phyloP scores from a whole-genome alignment of 2,113 vertebrate species.

The Corythoichthys intestinalis region DNA sequence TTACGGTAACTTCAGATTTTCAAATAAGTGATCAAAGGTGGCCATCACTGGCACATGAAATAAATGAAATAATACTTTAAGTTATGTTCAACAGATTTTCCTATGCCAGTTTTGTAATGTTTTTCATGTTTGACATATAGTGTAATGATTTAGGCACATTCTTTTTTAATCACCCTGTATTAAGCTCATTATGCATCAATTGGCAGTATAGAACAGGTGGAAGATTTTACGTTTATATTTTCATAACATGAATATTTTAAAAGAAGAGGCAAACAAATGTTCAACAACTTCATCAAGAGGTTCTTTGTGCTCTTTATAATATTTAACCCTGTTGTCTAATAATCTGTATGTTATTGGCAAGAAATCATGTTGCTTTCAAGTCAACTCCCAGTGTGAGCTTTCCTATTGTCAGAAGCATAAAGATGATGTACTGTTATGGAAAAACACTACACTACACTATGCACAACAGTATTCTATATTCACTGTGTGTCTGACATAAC shows the following conservation, averaged over 20 bases:
- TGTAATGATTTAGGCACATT: too few species aligned
- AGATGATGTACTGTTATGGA: neutral
- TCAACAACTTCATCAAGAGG: conserved; percentile 13
- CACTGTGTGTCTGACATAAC: conserved; percentile 26
- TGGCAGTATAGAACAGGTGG: conserved; percentile 11
- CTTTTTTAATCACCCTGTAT: too few species aligned
- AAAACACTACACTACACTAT: neutral
- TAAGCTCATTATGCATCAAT: conserved; percentile 9
- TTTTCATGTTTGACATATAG: too few species aligned
- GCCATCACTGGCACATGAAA: too few species aligned
- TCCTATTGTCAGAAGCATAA: neutral
- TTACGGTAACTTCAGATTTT: too few species aligned
- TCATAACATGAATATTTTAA: conserved; percentile 25
- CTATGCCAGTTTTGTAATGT: too few species aligned
- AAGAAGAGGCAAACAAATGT: conserved; percentile 27
- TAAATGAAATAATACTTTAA: too few species aligned
- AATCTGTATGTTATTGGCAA: neutral
- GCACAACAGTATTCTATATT: conserved; percentile 14
- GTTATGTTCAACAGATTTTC: too few species aligned
- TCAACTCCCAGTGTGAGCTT: neutral
- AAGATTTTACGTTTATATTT: conserved; percentile 23
- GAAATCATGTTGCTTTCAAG: conserved; percentile 1
- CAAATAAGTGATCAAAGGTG: too few species aligned
- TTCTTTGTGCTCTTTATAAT: conserved; percentile 8
- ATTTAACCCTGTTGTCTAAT: neutral